phyloP scores from a whole-genome alignment of 2,113 vertebrate species.

The Nyctereutes procyonoides region DNA sequence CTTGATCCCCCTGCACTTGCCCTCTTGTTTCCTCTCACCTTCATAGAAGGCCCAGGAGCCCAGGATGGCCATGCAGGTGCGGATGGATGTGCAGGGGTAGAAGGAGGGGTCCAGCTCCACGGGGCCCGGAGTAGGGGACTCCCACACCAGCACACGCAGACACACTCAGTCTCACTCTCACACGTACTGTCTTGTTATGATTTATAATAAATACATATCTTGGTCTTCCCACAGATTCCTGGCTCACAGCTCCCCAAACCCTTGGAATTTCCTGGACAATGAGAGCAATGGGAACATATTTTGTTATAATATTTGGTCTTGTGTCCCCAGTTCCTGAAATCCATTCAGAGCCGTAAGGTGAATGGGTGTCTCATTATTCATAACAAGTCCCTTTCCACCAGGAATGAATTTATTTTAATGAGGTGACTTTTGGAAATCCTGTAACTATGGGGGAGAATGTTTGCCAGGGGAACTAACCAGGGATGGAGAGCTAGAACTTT shows the following conservation, averaged over 20 bases:
- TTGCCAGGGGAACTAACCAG: neutral
- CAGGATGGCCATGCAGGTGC: neutral
- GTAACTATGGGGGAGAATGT: neutral
- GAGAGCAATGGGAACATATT: neutral
- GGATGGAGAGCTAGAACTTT: neutral
- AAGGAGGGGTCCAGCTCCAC: fast-evolving
- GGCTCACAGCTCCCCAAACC: neutral
- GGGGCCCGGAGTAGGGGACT: fast-evolving
- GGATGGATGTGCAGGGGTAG: fast-evolving
- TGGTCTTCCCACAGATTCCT: neutral
- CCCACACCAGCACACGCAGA: fast-evolving
- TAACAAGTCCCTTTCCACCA: neutral
- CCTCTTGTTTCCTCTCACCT: neutral
- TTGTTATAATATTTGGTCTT: neutral
- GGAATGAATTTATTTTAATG: neutral
- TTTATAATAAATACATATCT: neutral
- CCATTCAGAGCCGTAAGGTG: neutral
- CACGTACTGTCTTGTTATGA: neutral
- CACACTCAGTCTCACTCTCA: too few relatives aligned
- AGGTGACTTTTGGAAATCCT: neutral
- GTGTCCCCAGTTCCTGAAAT: neutral
- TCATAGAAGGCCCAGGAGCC: neutral
- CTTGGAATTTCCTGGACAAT: neutral
- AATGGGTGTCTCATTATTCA: neutral
- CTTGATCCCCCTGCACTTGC: fast-evolving